Conservation (phyloP, 2,113 vertebrate species). For the Sinocyclocheilus anophthalmus region DNA sequence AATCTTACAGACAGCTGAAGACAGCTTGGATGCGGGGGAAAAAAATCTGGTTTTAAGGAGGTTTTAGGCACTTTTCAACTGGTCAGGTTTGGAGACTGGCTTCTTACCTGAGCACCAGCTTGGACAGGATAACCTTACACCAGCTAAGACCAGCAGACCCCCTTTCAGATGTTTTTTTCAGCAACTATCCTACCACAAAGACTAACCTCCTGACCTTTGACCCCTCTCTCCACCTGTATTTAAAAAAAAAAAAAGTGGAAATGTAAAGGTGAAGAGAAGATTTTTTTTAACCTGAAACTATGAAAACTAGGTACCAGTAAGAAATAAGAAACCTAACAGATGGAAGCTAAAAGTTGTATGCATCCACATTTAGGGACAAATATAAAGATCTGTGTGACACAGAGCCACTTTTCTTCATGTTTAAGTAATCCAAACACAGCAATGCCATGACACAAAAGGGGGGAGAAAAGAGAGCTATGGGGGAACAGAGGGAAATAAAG, state of each 20-base stretch:
- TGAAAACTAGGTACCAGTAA: background rate
- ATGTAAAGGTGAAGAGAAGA: background rate
- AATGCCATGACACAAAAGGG: constrained; percentile 29
- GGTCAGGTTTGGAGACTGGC: background rate
- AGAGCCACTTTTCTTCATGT: background rate
- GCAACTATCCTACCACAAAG: constrained; percentile 2
- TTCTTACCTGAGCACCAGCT: background rate
- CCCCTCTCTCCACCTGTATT: constrained; percentile 1
- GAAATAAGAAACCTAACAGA: constrained; percentile 17
- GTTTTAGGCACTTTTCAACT: background rate
- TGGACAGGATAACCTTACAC: background rate
- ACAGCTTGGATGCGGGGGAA: background rate
- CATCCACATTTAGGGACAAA: background rate
- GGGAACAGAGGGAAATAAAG: constrained; percentile 52
- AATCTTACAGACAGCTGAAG: background rate
- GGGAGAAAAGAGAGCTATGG: background rate
- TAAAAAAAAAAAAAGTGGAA: background rate
- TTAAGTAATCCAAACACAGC: constrained; percentile 36
- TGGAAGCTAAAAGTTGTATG: constrained; percentile 18
- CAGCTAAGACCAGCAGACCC: background rate
- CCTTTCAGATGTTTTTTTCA: background rate
- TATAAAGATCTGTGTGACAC: constrained; percentile 15
- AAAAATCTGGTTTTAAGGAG: background rate
- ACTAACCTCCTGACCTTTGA: constrained; percentile 3
- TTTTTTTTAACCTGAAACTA: background rate